Conservation (phyloP, 2,113 vertebrate genomes). For the Chaetorhynchus papuensis region DNA sequence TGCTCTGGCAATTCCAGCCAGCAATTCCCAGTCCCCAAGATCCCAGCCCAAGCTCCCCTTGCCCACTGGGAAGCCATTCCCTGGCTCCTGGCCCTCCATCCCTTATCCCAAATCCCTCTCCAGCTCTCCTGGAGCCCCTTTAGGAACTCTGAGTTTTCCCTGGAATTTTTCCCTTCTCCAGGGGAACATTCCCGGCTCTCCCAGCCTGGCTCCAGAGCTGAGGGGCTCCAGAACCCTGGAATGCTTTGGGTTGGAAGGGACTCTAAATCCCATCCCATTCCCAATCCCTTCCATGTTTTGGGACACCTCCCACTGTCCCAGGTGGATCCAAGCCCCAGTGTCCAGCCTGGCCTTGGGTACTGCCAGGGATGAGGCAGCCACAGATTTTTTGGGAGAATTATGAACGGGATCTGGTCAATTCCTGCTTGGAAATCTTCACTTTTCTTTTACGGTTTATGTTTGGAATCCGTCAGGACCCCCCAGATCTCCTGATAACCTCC, state of each 20-base stretch:
- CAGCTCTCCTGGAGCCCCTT: no score
- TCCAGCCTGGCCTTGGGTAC: not conserved
- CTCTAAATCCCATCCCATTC: not conserved
- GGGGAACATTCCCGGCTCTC: not conserved
- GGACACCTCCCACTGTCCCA: fast-evolving
- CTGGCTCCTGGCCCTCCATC: no score
- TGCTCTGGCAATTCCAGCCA: no score
- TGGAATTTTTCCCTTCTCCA: no score
- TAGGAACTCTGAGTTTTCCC: no score
- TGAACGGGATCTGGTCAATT: fast-evolving
- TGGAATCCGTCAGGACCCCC: not conserved
- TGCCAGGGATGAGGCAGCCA: not conserved
- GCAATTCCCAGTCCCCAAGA: no score
- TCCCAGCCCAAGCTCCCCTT: no score
- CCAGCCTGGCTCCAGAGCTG: no score
- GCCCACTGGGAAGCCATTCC: no score
- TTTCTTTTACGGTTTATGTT: not conserved
- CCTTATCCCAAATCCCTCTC: no score
- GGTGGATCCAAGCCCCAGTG: fast-evolving
- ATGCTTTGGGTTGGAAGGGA: fast-evolving
- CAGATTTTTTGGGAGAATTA: fast-evolving
- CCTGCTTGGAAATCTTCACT: not conserved
- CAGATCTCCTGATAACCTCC: not conserved
- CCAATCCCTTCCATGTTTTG: fast-evolving
- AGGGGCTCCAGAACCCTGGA: not conserved